A percentile compares a stretch with the other conserved stretches of the same genome.
phyloP scores from a whole-genome alignment of 2,113 vertebrate species.

The Drymodes brunneopygia region DNA sequence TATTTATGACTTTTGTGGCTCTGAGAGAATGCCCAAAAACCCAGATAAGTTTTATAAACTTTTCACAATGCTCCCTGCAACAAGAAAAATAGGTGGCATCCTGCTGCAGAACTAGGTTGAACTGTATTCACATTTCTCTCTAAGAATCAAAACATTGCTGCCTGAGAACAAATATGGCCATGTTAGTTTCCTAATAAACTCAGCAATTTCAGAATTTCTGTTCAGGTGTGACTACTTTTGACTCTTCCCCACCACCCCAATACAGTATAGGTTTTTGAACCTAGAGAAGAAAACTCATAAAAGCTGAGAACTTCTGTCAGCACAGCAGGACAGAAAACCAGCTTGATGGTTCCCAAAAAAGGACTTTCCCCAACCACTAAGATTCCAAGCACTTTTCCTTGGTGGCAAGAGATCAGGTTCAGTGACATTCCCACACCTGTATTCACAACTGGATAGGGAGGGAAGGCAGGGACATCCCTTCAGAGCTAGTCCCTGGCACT shows the following conservation, averaged over 20 bases:
- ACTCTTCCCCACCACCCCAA: not conserved
- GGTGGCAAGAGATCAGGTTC: not conserved
- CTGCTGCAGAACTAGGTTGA: not conserved
- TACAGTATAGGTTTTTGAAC: not conserved
- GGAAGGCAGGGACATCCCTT: not conserved
- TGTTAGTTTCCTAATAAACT: not conserved
- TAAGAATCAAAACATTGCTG: not conserved
- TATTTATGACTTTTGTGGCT: not conserved
- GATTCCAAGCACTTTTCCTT: not conserved
- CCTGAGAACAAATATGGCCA: not conserved
- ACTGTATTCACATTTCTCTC: not conserved
- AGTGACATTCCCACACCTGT: not conserved
- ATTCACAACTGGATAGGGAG: not conserved
- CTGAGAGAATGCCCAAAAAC: not conserved
- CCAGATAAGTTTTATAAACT: not conserved
- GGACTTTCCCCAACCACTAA: accelerated
- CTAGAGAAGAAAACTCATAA: not conserved
- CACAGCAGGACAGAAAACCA: not conserved
- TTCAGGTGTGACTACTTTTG: not conserved
- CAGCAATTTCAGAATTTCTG: not conserved
- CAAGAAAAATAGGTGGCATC: not conserved
- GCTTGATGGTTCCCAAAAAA: not conserved
- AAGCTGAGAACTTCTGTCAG: not conserved
- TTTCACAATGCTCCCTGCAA: not conserved
- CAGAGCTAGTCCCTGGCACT: not conserved